Conservation (phyloP, 1,140 invertebrate species). For the Cephus cinctus region DNA sequence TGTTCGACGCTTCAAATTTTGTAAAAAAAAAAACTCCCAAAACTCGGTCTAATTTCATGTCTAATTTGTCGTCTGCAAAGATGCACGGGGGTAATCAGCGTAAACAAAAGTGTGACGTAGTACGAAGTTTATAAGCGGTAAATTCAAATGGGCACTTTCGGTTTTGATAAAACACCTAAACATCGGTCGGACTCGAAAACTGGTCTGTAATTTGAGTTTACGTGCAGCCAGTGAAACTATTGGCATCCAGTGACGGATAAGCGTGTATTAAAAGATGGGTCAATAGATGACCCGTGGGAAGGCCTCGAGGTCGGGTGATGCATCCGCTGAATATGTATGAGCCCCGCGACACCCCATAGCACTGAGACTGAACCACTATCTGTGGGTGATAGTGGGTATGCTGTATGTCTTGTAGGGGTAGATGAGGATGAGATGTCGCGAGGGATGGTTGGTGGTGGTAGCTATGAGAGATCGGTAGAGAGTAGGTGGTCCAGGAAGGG, state of each 20-base stretch:
- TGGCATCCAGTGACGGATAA: conserved; percentile 23
- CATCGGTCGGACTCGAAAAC: conserved; percentile 55
- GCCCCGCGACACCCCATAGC: conserved; percentile 50
- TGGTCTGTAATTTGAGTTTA: conserved; percentile 52
- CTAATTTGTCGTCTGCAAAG: no score
- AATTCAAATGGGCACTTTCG: conserved; percentile 22
- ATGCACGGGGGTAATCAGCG: no score
- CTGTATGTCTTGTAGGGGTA: conserved; percentile 50
- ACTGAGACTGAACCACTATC: conserved; percentile 49
- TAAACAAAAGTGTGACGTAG: no score
- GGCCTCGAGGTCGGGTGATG: conserved; percentile 44
- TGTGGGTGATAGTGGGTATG: conserved; percentile 54
- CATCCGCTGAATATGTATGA: conserved; percentile 57
- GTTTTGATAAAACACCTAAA: conserved; percentile 50
- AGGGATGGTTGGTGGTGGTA: no score
- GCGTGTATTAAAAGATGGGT: conserved; percentile 43
- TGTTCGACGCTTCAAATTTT: no score
- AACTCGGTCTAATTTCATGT: no score
- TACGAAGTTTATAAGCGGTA: no score
- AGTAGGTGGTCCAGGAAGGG: conserved; percentile 2
- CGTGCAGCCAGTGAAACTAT: conserved; percentile 40
- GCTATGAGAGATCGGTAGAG: no score
- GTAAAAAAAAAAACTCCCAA: no score
- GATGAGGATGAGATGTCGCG: no score
- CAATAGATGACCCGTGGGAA: conserved; percentile 49